phyloP scores from a whole-genome alignment of 1,140 invertebrate genomes.

The Galleria mellonella region DNA sequence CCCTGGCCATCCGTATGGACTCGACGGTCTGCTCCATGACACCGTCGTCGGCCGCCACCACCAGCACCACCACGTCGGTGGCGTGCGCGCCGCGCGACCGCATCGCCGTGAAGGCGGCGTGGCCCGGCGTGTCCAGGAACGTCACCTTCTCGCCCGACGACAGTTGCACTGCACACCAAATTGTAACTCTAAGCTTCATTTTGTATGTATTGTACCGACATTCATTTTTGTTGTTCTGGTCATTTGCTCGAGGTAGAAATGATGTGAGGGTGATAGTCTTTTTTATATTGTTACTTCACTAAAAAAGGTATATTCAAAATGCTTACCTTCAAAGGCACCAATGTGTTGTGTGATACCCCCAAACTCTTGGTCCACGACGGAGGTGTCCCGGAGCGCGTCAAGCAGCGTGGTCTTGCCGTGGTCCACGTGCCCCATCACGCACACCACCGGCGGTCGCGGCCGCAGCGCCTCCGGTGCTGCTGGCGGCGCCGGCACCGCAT shows the following conservation, averaged over 20 bases:
- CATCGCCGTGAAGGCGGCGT: constrained; percentile 97
- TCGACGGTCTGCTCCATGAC: constrained; percentile 98
- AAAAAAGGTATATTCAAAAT: background rate
- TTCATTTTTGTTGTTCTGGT: too few species aligned
- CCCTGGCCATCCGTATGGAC: constrained; percentile 84
- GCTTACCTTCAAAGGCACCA: constrained; percentile 92
- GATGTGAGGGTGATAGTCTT: too few species aligned
- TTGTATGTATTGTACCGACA: too few species aligned
- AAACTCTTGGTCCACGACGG: constrained; percentile 93
- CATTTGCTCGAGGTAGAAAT: too few species aligned
- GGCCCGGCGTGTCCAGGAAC: constrained; percentile 99
- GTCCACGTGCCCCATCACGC: constrained; percentile 99
- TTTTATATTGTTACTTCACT: too few species aligned
- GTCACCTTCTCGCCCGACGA: constrained; percentile 86
- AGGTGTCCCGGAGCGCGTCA: constrained; percentile 90
- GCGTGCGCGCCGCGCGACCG: constrained; percentile 90
- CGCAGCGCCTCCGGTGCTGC: constrained; percentile 78
- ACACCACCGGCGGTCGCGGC: constrained; percentile 91
- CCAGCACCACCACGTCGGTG: constrained; percentile 97
- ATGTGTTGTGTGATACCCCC: constrained; percentile 99
- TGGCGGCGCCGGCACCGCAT: constrained; percentile 76
- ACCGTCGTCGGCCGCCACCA: constrained; percentile 99
- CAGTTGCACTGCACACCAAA: constrained; percentile 75
- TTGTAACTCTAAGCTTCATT: background rate
- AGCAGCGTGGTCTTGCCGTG: constrained; percentile 99